Percentiles rank a stretch among this genome's conserved stretches.
These are phyloP conservation scores for Buceros bicornis DNA, from an alignment of 2,797 vertebrate species.

Conservation along the genomic window DNA sequence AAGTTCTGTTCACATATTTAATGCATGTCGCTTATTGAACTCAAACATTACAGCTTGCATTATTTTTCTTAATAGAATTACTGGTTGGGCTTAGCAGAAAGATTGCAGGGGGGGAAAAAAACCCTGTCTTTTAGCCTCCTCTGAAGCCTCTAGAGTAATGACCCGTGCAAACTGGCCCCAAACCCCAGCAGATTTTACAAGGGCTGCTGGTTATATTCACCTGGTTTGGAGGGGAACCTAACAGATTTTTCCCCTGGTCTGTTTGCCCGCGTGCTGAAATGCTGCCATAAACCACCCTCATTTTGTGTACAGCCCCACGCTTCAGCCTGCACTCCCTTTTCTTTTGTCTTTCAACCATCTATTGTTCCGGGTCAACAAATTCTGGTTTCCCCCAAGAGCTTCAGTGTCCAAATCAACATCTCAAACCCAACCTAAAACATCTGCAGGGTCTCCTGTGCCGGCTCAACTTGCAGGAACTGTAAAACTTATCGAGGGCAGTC, in stretches of 20 bases:
- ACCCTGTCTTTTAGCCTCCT: not conserved
- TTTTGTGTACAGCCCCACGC: not conserved
- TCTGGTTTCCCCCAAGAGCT: conserved; percentile 56
- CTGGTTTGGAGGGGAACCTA: conserved; percentile 23
- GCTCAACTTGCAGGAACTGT: conserved; percentile 6
- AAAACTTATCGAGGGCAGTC: not conserved
- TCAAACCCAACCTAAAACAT: conserved; percentile 61
- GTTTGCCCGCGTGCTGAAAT: conserved; percentile 30
- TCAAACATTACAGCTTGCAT: conserved; percentile 50
- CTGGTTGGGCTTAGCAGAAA: not conserved
- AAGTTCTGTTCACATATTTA: conserved; percentile 69
- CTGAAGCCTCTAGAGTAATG: conserved; percentile 2
- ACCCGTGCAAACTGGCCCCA: not conserved
- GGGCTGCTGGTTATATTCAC: conserved; percentile 56
- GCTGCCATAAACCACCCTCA: conserved; percentile 17
- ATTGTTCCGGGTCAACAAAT: conserved; percentile 59
- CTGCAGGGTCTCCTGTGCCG: not conserved
- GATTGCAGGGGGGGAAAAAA: not conserved
- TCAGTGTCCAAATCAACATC: conserved; percentile 59
- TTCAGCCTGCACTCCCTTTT: conserved; percentile 27
- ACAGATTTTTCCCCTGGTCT: conserved; percentile 45
- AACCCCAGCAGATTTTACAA: conserved; percentile 35
- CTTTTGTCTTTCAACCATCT: conserved; percentile 54
- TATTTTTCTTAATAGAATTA: conserved; percentile 67
- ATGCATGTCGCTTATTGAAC: conserved; percentile 58